These are phyloP conservation scores for Sarcophaga subvicina DNA, from an alignment of 2,888 invertebrate genomes.

Conservation along the genomic window DNA sequence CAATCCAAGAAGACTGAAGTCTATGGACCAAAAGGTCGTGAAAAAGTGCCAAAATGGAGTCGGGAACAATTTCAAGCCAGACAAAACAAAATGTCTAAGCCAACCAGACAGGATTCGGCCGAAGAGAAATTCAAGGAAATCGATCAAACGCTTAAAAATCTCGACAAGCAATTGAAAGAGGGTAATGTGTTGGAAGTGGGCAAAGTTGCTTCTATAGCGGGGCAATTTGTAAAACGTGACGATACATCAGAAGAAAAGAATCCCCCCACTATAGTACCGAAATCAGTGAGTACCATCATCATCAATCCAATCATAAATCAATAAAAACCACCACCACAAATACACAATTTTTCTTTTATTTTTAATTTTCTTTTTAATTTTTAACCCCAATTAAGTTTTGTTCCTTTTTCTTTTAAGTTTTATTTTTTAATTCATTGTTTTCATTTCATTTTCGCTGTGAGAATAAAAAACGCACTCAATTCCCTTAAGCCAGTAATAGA, in stretches of 20 bases:
- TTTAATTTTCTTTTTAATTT: constrained; percentile 28
- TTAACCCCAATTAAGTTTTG: constrained; percentile 19
- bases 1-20: constrained; percentile 82
- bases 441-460: constrained; percentile 7
- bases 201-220: constrained; percentile 94
- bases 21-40: constrained; percentile 82
- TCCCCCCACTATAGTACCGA: constrained; percentile 76
- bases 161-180: constrained; percentile 90
- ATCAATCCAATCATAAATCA: constrained; percentile 58
- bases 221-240: constrained; percentile 85
- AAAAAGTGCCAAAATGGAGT: constrained; percentile 96
- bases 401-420: constrained; percentile 24
- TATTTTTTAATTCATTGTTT: constrained; percentile 26
- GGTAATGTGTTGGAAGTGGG: constrained; percentile 87
- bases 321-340: constrained; percentile 42
- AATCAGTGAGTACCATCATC: constrained; percentile 81
- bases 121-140: constrained; percentile 87
- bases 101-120: constrained; percentile 84
- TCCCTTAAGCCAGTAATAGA: constrained; percentile 26
- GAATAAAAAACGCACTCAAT: constrained; percentile 39
- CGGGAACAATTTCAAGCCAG: constrained; percentile 88
- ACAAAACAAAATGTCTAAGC: constrained; percentile 87
- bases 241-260: constrained; percentile 80
- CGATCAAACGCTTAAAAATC: constrained; percentile 87
- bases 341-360: constrained; percentile 39